A percentile compares a stretch with the other conserved stretches of the same genome.
Conservation (phyloP, 1,140 invertebrate genomes). For the Polypedilum vanderplanki region DNA sequence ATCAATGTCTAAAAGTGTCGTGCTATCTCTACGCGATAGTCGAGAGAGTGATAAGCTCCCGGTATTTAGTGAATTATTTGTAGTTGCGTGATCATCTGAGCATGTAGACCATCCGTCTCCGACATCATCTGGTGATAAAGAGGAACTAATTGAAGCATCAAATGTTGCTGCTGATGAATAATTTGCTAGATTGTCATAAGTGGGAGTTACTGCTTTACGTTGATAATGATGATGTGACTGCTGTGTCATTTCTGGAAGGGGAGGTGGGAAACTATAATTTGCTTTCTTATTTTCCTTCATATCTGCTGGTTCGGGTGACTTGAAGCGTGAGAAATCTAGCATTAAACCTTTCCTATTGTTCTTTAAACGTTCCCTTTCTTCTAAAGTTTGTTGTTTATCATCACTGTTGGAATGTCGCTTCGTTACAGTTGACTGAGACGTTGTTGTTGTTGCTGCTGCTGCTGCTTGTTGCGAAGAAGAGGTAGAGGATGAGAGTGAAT, state of each 20-base stretch:
- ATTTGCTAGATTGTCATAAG: slow-evolving; percentile 42
- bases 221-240: too few species aligned
- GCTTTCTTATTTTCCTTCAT: slow-evolving; percentile 37
- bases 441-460: slow-evolving; percentile 32
- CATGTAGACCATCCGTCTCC: slow-evolving; percentile 63
- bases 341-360: slow-evolving; percentile 52
- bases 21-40: slow-evolving; percentile 44
- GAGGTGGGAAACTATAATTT: slow-evolving; percentile 44
- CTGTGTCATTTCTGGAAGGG: slow-evolving; percentile 43
- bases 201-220: slow-evolving; percentile 40
- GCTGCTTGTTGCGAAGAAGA: not conserved
- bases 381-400: not conserved
- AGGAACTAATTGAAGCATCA: slow-evolving; percentile 42
- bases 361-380: slow-evolving; percentile 29
- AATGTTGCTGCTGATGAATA: slow-evolving; percentile 44
- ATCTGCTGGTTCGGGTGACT: slow-evolving; percentile 41
- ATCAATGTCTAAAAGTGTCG: slow-evolving; percentile 31
- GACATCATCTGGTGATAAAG: slow-evolving; percentile 54
- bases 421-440: slow-evolving; percentile 24
- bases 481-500: too few species aligned
- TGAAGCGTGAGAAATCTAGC: slow-evolving; percentile 58
- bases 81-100: slow-evolving; percentile 48
- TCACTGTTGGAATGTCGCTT: slow-evolving; percentile 27
- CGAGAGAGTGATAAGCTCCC: slow-evolving; percentile 45
- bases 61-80: slow-evolving; percentile 39